Evolutionary conservation across 2,113 vertebrate genomes (phyloP).

Genomic region (Brachyhypopomus gauderio): DNA sequence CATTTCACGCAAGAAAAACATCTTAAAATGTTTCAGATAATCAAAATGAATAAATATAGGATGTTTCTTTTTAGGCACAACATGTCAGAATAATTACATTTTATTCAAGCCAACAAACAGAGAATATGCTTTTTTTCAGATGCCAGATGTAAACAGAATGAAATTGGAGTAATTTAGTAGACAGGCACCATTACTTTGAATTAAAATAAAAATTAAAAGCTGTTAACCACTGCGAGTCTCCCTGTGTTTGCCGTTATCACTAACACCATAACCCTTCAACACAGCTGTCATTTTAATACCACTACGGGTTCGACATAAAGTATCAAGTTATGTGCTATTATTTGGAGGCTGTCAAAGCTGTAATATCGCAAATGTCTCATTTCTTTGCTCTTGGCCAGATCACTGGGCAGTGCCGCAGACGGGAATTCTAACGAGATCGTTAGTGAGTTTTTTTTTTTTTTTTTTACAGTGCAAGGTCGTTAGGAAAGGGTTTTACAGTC

Average conservation of each 20-base stretch:
- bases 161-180: conserved; percentile 1
- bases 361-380: conserved; percentile 47
- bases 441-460: conserved; percentile 43
- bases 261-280: conserved; percentile 59
- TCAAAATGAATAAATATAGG: conserved; percentile 3
- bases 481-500: conserved; percentile 43
- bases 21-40: background rate
- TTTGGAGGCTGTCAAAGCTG: conserved; percentile 44
- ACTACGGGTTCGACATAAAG: conserved; percentile 48
- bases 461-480: conserved; percentile 58
- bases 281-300: conserved; percentile 69
- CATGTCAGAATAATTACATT: background rate
- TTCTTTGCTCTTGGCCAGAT: conserved; percentile 63
- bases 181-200: conserved; percentile 42
- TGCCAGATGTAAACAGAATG: conserved; percentile 7
- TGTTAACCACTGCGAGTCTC: conserved; percentile 57
- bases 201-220: conserved; percentile 45
- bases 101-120: no score
- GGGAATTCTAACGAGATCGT: conserved; percentile 71
- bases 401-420: conserved; percentile 59
- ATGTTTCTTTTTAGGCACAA: background rate
- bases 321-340: conserved; percentile 49
- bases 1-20: background rate
- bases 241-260: conserved; percentile 50
- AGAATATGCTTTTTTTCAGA: background rate